Evolutionary conservation across 2,797 vertebrate species (phyloP), one percentile per base, ranked within the genome.

Genomic region (Malurus splendens): DNA sequence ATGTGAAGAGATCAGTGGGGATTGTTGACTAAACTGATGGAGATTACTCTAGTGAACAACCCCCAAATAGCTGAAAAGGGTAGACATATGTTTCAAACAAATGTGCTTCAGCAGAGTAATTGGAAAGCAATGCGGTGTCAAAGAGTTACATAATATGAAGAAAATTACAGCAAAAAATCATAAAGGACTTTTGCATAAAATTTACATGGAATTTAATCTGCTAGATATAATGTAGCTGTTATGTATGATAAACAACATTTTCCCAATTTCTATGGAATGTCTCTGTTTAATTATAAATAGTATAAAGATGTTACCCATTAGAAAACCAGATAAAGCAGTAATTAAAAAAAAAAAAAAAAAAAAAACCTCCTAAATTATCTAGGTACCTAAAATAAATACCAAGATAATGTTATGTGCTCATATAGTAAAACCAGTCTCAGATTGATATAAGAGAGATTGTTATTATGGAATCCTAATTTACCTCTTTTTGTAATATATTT

Each of bases 21-120:
- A 52, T 77, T 93, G 75, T 87, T 93, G 61, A 72, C 68, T 88
- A 82, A 87, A 91, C 42, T 91, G 78, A 59, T 87, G 78, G 52
- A 78, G 74, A 78, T 91, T 89, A 87, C 22, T 32, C 18, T 59
- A 62, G 4, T 0, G 2, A 90, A 47, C 72, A 80, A n/a, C 32
- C 18, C 72, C 44, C 65, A 65, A 41, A 82, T 38, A 91, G 61
- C n/a, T 82, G 59, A 89, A 89, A 74, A 90, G 28, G 57, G 56
- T 91, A 62, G 65, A 61, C 62, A 55, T 88, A 70, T 87, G 83
- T 76, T 93, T 79, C 68, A 84, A 68, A 67, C 30, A 85, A 85
- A 82, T 65, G 41, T 57, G 77, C 38, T 74, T 84, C 15, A 50
- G 17, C 10, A 74, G 57, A 84, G 28, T 80, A 68, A 74, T 55